Evolutionary conservation across 2,888 invertebrate species (phyloP).

Genomic region (Auanema freiburgensis): DNA sequence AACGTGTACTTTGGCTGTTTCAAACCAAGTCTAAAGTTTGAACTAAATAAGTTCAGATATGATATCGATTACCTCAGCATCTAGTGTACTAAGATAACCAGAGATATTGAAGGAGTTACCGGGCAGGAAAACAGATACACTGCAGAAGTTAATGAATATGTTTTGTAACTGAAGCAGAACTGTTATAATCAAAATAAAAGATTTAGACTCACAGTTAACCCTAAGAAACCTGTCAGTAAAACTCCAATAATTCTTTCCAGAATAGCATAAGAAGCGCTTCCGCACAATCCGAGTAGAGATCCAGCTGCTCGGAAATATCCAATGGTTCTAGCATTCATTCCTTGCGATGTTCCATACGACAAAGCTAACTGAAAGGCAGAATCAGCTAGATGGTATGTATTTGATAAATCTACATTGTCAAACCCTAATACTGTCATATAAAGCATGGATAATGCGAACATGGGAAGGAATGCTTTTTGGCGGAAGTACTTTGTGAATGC

Average conservation of each 20-base stretch:
- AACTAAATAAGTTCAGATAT: not conserved
- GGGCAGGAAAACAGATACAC: slow-evolving; percentile 47
- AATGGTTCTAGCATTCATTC: slow-evolving; percentile 39
- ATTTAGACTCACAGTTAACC: slow-evolving; percentile 35
- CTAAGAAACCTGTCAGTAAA: slow-evolving; percentile 47
- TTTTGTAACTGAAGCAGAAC: slow-evolving; percentile 49
- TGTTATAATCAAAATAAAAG: slow-evolving; percentile 1
- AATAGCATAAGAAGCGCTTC: slow-evolving; percentile 36
- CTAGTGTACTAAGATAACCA: slow-evolving; percentile 29
- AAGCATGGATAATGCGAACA: slow-evolving; percentile 51
- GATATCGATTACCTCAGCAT: slow-evolving; percentile 1
- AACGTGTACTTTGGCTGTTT: slow-evolving; percentile 1
- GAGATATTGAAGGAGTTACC: slow-evolving; percentile 52
- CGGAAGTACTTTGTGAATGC: slow-evolving; percentile 29
- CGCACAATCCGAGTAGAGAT: slow-evolving; percentile 41
- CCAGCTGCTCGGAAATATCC: slow-evolving; percentile 47
- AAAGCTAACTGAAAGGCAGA: slow-evolving; percentile 41
- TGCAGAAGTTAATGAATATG: slow-evolving; percentile 47
- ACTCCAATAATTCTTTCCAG: slow-evolving; percentile 41
- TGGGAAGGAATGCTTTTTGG: slow-evolving; percentile 46
- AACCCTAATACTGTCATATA: slow-evolving; percentile 60
- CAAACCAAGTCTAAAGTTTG: slow-evolving; percentile 6
- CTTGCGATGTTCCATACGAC: slow-evolving; percentile 49
- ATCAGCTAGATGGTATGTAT: not conserved
- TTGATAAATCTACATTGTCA: slow-evolving; percentile 44